A percentile compares a stretch with the other conserved stretches of the same genome.
These are phyloP conservation scores for Tinea semifulvella DNA, from an alignment of 2,888 invertebrate species.

Conservation along the genomic window DNA sequence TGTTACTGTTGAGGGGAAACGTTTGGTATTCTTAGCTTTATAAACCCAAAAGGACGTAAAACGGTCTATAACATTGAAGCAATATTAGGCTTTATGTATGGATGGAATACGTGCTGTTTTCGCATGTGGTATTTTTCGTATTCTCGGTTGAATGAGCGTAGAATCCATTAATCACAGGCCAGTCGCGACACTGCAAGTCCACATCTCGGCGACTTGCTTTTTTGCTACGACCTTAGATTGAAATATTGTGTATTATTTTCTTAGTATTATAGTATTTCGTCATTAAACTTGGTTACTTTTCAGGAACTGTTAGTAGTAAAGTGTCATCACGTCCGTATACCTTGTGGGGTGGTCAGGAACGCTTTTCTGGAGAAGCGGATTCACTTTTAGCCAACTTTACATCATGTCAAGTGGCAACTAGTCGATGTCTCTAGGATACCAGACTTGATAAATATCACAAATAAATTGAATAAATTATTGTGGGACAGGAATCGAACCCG, in stretches of 20 bases:
- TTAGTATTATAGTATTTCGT: too few relatives aligned
- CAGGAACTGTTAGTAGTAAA: too few relatives aligned
- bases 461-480: too few relatives aligned
- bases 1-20: constrained; percentile 63
- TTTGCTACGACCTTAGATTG: constrained; percentile 62
- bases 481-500: too few relatives aligned
- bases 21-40: constrained; percentile 54
- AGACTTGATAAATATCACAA: too few relatives aligned
- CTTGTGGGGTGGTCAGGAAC: too few relatives aligned
- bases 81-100: constrained; percentile 18
- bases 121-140: constrained; percentile 6
- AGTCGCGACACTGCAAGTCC: constrained; percentile 61
- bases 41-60: constrained; percentile 19
- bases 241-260: constrained; percentile 59
- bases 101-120: constrained; percentile 18
- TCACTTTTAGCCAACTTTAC: too few relatives aligned
- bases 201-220: constrained; percentile 36
- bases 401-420: too few relatives aligned
- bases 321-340: too few relatives aligned
- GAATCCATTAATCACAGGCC: constrained; percentile 62
- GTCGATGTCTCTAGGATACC: too few relatives aligned
- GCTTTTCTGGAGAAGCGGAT: too few relatives aligned
- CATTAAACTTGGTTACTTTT: too few relatives aligned
- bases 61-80: background rate
- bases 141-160: constrained; percentile 50